phyloP scores from a whole-genome alignment of 1,140 invertebrate genomes.

The Camponotus vicinus region DNA sequence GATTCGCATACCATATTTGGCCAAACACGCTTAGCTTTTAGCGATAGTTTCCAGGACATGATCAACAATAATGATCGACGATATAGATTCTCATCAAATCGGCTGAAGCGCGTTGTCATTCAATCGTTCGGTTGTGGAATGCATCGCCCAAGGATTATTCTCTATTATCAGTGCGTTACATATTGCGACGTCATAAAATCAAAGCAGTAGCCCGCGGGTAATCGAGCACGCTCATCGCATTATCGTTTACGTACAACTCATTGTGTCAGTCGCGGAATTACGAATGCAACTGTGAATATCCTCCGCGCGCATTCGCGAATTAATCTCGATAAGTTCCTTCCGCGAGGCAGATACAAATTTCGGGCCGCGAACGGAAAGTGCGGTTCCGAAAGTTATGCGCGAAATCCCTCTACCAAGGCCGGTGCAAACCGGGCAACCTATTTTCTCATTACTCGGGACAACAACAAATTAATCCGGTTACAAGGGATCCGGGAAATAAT shows the following conservation, averaged over 20 bases:
- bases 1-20: background rate
- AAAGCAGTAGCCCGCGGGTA: background rate
- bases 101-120: constrained; percentile 19
- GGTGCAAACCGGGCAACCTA: background rate
- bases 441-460: constrained; percentile 19
- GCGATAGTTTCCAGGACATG: constrained; percentile 37
- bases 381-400: constrained; percentile 27
- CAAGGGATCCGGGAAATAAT: constrained; percentile 9
- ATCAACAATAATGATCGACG: constrained; percentile 52
- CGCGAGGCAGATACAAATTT: constrained; percentile 22
- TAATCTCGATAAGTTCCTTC: constrained; percentile 38
- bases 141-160: constrained; percentile 40
- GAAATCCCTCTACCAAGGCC: background rate
- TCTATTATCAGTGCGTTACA: constrained; percentile 37
- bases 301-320: background rate
- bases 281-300: constrained; percentile 3
- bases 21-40: constrained; percentile 28
- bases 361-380: background rate
- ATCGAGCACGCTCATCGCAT: constrained; percentile 17
- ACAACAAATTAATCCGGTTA: constrained; percentile 48
- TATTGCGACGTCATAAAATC: constrained; percentile 54
- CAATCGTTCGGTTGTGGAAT: constrained; percentile 25
- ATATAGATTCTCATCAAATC: constrained; percentile 57
- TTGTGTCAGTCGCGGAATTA: constrained; percentile 4
- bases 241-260: constrained; percentile 38